Evolutionary conservation across 2,113 vertebrate species (phyloP), one percentile per base, ranked within the genome.

Genomic region (Coryphaenoides rupestris): DNA sequence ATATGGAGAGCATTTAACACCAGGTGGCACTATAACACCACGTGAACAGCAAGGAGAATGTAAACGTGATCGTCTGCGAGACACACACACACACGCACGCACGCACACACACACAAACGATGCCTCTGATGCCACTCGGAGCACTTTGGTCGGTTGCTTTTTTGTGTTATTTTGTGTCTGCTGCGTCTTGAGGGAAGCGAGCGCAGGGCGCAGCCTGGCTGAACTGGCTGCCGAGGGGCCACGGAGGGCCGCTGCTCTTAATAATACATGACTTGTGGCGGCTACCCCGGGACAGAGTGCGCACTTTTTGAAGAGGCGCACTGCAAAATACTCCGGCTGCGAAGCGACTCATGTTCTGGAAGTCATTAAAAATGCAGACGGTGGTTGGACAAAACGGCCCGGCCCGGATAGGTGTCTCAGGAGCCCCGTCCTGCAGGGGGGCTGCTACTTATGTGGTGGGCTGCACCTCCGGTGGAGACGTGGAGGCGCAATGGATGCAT

Each of bases 321-420:
- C 80, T 65, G 65, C n/a, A 72, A 83, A 71, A 81, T 74, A 58
- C 73, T 82, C 70, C 33, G 33, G 13, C 33, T 58, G 45, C 59
- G 1, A 33, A 47, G 66, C 24, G 55, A 76, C 72, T 83, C 77
- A 63, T 83, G 76, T 82, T 82, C 78, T 69, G 68, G 73, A 87
- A 71, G 49, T 58, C 71, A 84, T 86, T 70, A 88, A 89, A 89
- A 82, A 86, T 88, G 70, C 73, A 88, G 76, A 64, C 73, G 78
- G 79, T 71, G 78, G 80, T 86, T 2, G 19, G 70, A 86, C 80
- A 84, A 81, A 88, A 81, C 62, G 69, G 70, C 62, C 62, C 12
- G 66, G 5, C 45, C 63, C 64, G 79, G 33, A 7, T 55, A 54
- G 52, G 50, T 69, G 72, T 70, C 74, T 73, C 76, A 56, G 53